phyloP scores from a whole-genome alignment of 2,113 vertebrate genomes.

The Chaetops frenatus region DNA sequence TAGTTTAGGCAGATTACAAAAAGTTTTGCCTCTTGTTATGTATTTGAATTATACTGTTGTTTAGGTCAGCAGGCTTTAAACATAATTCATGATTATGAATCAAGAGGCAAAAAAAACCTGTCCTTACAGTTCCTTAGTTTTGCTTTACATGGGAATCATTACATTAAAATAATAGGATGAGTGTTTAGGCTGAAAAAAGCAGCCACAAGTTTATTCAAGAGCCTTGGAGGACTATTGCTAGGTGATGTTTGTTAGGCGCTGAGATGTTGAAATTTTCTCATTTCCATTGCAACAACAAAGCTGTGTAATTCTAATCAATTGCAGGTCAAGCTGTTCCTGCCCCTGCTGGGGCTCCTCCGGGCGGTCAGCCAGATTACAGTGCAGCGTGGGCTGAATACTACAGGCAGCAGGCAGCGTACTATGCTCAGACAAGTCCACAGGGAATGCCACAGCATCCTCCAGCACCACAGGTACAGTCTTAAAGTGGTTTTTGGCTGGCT shows the following conservation, averaged over 20 bases:
- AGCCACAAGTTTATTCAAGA: conserved; percentile 81
- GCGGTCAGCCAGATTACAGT: conserved; percentile 94
- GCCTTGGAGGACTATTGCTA: conserved; percentile 83
- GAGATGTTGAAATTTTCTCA: neutral
- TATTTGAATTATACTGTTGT: neutral
- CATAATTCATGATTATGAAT: neutral
- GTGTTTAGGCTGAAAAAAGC: conserved; percentile 73
- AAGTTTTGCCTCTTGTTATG: neutral
- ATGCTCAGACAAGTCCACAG: conserved; percentile 92
- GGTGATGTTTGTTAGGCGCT: conserved; percentile 51
- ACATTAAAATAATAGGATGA: conserved; percentile 40
- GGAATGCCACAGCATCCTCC: conserved; percentile 87
- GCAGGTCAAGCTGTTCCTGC: conserved; percentile 82
- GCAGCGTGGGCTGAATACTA: conserved; percentile 99
- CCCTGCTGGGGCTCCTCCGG: conserved; percentile 82
- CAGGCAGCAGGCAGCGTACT: conserved; percentile 95
- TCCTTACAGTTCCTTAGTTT: neutral
- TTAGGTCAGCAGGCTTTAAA: neutral
- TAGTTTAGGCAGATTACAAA: neutral
- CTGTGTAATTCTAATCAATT: neutral
- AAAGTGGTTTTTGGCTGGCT: conserved; percentile 37
- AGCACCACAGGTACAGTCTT: conserved; percentile 89
- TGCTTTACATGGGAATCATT: neutral
- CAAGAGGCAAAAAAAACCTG: neutral
- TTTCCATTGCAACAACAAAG: conserved; percentile 1